Evolutionary conservation across 1,140 invertebrate genomes (phyloP).

Genomic region (Drosophila chauvacae): DNA sequence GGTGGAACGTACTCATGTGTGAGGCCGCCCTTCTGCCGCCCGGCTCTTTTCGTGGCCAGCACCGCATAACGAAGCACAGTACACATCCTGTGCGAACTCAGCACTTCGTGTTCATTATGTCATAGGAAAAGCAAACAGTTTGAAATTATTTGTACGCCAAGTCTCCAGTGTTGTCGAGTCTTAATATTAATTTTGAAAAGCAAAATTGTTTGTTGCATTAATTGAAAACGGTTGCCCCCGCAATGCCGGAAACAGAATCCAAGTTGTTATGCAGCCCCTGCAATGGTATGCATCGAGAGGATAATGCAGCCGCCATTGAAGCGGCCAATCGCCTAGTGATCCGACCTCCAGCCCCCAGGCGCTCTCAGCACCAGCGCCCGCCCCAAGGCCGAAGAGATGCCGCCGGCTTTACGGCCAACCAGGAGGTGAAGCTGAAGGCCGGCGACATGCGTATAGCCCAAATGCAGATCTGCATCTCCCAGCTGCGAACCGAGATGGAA

Average conservation of each 20-base stretch:
- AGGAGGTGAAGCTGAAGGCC: slow-evolving; percentile 54
- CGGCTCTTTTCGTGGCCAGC: background rate
- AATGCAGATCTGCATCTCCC: slow-evolving; percentile 47
- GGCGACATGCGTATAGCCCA: slow-evolving; percentile 63
- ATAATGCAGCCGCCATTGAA: slow-evolving; percentile 11
- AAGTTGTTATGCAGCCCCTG: slow-evolving; percentile 34
- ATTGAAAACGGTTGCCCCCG: slow-evolving; percentile 13
- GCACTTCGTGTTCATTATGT: slow-evolving; percentile 53
- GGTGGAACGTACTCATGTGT: slow-evolving; percentile 56
- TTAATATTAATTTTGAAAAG: slow-evolving; percentile 32
- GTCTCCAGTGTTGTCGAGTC: background rate
- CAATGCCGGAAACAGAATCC: slow-evolving; percentile 48
- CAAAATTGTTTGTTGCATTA: slow-evolving; percentile 41
- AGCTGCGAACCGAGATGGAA: slow-evolving; percentile 60
- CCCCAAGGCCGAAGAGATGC: slow-evolving; percentile 19
- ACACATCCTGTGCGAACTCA: slow-evolving; percentile 26
- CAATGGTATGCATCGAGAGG: slow-evolving; percentile 19
- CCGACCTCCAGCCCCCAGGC: background rate
- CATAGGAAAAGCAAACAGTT: slow-evolving; percentile 54
- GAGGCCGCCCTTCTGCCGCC: slow-evolving; percentile 14
- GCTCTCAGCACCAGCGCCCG: slow-evolving; percentile 3
- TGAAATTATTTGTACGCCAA: slow-evolving; percentile 33
- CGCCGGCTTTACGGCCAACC: slow-evolving; percentile 47
- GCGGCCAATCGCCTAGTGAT: slow-evolving; percentile 21
- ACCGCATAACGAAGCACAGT: background rate